Evolutionary conservation across 2,113 vertebrate species (phyloP).

Genomic region (Scytalopus superciliaris): DNA sequence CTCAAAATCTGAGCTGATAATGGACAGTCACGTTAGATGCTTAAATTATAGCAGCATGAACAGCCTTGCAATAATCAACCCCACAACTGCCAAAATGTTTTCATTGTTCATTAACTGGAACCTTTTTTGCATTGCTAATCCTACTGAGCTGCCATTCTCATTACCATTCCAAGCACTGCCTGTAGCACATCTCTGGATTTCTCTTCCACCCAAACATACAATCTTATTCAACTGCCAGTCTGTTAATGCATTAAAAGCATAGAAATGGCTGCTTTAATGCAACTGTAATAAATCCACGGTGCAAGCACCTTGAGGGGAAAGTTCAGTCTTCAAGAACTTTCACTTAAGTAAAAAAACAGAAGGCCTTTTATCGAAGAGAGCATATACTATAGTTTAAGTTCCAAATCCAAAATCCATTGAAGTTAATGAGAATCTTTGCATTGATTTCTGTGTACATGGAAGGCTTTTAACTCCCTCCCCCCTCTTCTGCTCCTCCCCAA

Average conservation of each 20-base stretch:
- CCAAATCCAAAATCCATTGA: neutral
- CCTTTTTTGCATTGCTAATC: slow-evolving; percentile 67
- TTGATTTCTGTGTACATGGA: neutral
- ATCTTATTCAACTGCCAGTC: slow-evolving; percentile 25
- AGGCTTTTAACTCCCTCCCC: neutral
- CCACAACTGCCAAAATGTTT: slow-evolving; percentile 55
- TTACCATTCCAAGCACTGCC: slow-evolving; percentile 35
- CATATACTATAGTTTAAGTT: neutral
- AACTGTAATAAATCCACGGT: slow-evolving; percentile 16
- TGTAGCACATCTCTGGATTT: slow-evolving; percentile 43
- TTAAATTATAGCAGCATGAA: slow-evolving; percentile 11
- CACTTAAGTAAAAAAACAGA: slow-evolving; percentile 19
- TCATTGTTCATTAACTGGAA: slow-evolving; percentile 65
- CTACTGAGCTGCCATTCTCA: slow-evolving; percentile 48
- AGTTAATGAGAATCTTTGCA: neutral
- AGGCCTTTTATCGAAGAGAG: neutral
- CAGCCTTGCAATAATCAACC: slow-evolving; percentile 18
- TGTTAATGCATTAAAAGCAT: slow-evolving; percentile 11
- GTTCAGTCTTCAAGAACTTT: slow-evolving; percentile 8
- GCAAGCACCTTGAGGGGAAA: slow-evolving; percentile 9
- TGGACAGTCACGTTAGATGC: slow-evolving; percentile 58
- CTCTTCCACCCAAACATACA: slow-evolving; percentile 40
- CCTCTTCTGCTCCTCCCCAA: neutral
- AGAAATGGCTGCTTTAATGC: neutral
- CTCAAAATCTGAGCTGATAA: slow-evolving; percentile 63